Percentiles rank a stretch among this genome's conserved stretches.
These are phyloP conservation scores for Seira ritae DNA, from an alignment of 2,888 invertebrate species.

Conservation along the genomic window DNA sequence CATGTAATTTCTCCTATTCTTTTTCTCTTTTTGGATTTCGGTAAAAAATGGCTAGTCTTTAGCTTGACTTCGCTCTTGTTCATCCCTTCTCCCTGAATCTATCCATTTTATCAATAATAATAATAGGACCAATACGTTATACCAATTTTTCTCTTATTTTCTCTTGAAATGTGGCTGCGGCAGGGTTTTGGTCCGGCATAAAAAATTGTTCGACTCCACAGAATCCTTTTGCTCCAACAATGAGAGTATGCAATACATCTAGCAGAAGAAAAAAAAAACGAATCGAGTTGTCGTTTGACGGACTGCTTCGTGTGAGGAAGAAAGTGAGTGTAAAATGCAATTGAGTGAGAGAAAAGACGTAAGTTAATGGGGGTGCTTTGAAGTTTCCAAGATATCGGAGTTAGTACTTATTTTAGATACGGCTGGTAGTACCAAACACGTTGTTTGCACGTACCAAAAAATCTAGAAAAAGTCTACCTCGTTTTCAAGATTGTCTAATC, in stretches of 20 bases:
- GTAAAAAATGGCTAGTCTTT: constrained; percentile 13
- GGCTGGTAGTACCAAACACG: no score
- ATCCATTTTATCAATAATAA: constrained; percentile 26
- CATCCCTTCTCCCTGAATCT: background rate
- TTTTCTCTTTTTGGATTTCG: background rate
- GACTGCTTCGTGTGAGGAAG: background rate
- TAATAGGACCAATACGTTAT: constrained; percentile 46
- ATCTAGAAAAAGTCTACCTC: background rate
- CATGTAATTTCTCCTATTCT: background rate
- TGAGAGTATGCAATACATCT: no score
- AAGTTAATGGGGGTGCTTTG: no score
- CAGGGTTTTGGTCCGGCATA: no score
- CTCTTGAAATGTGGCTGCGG: background rate
- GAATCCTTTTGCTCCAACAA: no score
- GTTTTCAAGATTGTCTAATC: background rate
- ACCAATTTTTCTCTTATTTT: constrained; percentile 30
- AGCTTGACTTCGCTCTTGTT: background rate
- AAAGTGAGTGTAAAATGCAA: constrained; percentile 6
- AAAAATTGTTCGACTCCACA: no score
- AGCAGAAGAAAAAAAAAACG: no score
- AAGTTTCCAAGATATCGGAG: no score
- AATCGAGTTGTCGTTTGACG: constrained; percentile 8
- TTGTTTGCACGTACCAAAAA: background rate
- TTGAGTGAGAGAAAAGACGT: background rate
- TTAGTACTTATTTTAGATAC: no score